These are phyloP conservation scores for Heliconius erato DNA, from an alignment of 2,888 invertebrate species.

Conservation along the genomic window DNA sequence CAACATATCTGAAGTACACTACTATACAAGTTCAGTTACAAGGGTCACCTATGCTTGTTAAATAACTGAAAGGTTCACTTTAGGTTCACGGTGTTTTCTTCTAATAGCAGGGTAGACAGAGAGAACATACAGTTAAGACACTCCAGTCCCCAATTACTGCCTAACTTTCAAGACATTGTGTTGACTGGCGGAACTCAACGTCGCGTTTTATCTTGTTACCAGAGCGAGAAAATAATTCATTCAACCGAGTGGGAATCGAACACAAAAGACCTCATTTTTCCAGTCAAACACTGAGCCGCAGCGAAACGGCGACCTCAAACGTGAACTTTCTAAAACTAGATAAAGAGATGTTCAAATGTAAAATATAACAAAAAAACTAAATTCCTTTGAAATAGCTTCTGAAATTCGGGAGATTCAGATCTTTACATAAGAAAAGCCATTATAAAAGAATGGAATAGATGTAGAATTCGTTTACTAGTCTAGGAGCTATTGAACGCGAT, in stretches of 20 bases:
- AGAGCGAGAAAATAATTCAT: neutral
- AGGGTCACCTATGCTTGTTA: too few species aligned
- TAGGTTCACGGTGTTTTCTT: too few species aligned
- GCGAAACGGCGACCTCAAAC: neutral
- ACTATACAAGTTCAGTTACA: too few species aligned
- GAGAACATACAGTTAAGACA: neutral
- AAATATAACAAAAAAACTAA: conserved; percentile 10
- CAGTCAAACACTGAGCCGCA: neutral
- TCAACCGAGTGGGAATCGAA: neutral
- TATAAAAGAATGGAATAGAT: conserved; percentile 19
- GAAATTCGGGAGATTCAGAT: conserved; percentile 26
- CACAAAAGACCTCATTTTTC: neutral
- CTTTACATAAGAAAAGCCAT: conserved; percentile 29
- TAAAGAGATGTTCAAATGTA: conserved; percentile 17
- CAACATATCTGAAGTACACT: neutral
- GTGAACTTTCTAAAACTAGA: conserved; percentile 3
- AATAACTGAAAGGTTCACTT: too few species aligned
- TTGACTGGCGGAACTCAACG: neutral
- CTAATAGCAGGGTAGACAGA: too few species aligned
- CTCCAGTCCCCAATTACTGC: neutral
- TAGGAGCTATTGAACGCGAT: neutral
- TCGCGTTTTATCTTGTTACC: neutral
- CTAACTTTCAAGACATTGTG: neutral
- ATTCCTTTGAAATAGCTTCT: conserved; percentile 21
- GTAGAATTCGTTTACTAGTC: conserved; percentile 20